phyloP scores from a whole-genome alignment of 2,888 invertebrate genomes.

The Stegana nigrithorax region DNA sequence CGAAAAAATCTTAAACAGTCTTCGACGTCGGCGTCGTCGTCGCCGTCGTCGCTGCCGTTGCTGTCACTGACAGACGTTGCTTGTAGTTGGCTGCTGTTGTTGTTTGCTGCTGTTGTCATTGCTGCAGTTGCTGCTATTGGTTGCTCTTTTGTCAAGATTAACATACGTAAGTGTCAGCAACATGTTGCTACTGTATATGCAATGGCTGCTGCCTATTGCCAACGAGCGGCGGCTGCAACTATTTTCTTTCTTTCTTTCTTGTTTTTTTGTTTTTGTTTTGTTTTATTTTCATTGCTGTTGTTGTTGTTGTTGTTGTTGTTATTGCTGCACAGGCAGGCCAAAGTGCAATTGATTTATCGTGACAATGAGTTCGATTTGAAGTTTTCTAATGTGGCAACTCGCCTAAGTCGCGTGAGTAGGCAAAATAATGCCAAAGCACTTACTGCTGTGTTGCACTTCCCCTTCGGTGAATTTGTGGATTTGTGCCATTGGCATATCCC shows the following conservation, averaged over 20 bases:
- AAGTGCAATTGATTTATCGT: conserved; percentile 63
- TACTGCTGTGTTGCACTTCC: too few relatives aligned
- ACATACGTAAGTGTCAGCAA: conserved; percentile 64
- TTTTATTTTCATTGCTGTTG: too few relatives aligned
- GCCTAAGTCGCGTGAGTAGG: too few relatives aligned
- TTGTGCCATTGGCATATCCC: neutral
- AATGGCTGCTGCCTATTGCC: conserved; percentile 15
- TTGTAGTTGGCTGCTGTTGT: conserved; percentile 1
- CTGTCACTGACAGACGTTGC: conserved; percentile 13
- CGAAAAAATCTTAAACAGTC: neutral
- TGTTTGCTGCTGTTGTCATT: conserved; percentile 34
- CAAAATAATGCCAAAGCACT: too few relatives aligned
- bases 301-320: too few relatives aligned
- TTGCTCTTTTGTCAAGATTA: conserved; percentile 61
- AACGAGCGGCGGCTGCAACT: conserved; percentile 27
- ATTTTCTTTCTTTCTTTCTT: too few relatives aligned
- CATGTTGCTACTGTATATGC: conserved; percentile 52
- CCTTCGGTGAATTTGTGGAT: neutral
- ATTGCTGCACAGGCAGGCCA: conserved; percentile 34
- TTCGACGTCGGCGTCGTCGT: neutral
- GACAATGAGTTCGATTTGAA: conserved; percentile 45
- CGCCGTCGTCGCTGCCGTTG: conserved; percentile 17
- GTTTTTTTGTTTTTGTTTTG: too few relatives aligned
- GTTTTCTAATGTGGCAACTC: neutral
- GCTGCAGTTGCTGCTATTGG: conserved; percentile 27